phyloP scores from a whole-genome alignment of 23 tunicate species.

The Halocynthia aurantium region DNA sequence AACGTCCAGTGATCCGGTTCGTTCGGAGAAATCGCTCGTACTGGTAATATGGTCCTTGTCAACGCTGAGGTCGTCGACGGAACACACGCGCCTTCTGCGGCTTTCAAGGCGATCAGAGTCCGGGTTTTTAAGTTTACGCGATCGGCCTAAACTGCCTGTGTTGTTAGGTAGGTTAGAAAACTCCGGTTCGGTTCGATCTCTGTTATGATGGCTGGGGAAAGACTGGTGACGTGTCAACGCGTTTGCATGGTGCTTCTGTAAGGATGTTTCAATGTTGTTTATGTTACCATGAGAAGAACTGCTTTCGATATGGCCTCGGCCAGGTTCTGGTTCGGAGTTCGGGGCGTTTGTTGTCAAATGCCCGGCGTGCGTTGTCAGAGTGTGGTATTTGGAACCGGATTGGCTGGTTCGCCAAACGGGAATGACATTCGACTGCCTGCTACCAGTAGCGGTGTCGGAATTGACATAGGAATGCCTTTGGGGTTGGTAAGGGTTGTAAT shows the following conservation, averaged over 20 bases:
- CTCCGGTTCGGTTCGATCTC: no score
- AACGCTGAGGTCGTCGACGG: slow-evolving; percentile 4
- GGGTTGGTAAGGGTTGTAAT: not conserved
- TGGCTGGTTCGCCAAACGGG: not conserved
- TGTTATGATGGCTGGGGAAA: no score
- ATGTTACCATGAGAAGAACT: not conserved
- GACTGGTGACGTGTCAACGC: not conserved
- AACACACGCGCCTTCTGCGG: slow-evolving; percentile 11
- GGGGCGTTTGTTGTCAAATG: not conserved
- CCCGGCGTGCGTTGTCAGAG: slow-evolving; percentile 9
- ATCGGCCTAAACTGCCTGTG: slow-evolving; percentile 22
- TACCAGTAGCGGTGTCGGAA: not conserved
- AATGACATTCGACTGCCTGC: not conserved
- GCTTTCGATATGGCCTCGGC: no score
- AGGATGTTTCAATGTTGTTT: slow-evolving; percentile 5
- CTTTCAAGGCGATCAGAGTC: not conserved
- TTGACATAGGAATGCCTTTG: slow-evolving; percentile 1
- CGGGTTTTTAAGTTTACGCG: not conserved
- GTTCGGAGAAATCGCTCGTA: not conserved
- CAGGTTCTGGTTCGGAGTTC: not conserved
- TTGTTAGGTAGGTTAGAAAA: not conserved
- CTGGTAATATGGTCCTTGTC: not conserved
- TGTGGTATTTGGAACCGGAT: slow-evolving; percentile 7
- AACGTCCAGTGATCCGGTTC: not conserved
- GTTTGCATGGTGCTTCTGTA: slow-evolving; percentile 9